A percentile compares a stretch with the other conserved stretches of the same genome.
These are phyloP conservation scores for Dastarcus helophoroides DNA, from an alignment of 2,888 invertebrate species.

Conservation along the genomic window DNA sequence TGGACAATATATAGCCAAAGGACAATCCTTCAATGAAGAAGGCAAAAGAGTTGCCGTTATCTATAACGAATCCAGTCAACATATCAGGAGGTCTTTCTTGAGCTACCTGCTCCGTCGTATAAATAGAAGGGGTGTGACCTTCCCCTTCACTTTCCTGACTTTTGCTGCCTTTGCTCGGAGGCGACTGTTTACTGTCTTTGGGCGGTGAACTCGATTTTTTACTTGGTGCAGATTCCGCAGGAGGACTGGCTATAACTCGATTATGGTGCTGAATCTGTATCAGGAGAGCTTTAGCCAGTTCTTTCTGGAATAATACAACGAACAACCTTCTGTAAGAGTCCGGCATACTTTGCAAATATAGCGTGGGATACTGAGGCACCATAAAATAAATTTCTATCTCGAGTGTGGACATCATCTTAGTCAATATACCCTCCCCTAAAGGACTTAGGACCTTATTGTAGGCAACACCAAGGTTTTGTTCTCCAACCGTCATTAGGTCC, in stretches of 20 bases:
- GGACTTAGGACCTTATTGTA: constrained; percentile 8
- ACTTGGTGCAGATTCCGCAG: constrained; percentile 1
- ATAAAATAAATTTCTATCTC: constrained; percentile 21
- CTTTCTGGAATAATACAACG: constrained; percentile 14
- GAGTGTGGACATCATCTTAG: constrained; percentile 15
- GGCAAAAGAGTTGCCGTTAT: constrained; percentile 19
- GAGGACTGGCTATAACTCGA: constrained; percentile 9
- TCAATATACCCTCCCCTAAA: constrained; percentile 11
- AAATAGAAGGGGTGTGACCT: background rate
- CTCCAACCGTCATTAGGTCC: constrained; percentile 12
- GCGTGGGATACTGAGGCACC: constrained; percentile 16
- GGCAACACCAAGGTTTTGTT: constrained; percentile 13
- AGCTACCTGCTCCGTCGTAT: background rate
- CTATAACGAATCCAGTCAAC: constrained; percentile 23
- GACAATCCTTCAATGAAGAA: constrained; percentile 22
- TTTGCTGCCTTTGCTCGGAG: too few relatives aligned
- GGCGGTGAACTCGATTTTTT: background rate
- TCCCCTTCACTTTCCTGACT: background rate
- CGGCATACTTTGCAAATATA: background rate
- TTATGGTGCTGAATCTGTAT: constrained; percentile 17
- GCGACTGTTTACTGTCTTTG: too few relatives aligned
- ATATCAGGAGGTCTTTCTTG: constrained; percentile 12
- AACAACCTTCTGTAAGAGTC: constrained; percentile 20
- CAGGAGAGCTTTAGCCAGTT: constrained; percentile 13
- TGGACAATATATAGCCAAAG: constrained; percentile 20